Evolutionary conservation across 2,113 vertebrate genomes (phyloP).

Genomic region (Aegithalos caudatus): DNA sequence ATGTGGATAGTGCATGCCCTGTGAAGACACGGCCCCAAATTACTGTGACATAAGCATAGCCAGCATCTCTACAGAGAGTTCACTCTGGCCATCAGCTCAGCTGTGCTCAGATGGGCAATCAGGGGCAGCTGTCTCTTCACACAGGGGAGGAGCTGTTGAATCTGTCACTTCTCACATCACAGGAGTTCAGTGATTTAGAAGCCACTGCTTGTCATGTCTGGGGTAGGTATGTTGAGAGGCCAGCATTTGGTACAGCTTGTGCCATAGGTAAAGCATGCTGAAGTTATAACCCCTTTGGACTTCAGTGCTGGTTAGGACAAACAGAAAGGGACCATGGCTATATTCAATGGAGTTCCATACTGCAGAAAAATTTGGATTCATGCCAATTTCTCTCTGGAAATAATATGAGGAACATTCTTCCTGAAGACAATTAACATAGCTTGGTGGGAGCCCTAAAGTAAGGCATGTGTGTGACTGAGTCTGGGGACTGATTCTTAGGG

Average conservation of each 20-base stretch:
- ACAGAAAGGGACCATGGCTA: neutral
- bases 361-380: neutral
- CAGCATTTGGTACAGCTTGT: neutral
- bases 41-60: neutral
- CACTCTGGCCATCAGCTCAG: neutral
- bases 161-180: neutral
- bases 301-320: neutral
- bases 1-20: neutral
- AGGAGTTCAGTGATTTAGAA: neutral
- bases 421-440: neutral
- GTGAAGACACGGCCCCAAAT: neutral
- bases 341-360: neutral
- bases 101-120: neutral
- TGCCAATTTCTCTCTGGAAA: neutral
- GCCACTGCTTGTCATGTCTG: neutral
- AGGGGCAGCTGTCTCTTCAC: neutral
- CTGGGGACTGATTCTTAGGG: neutral
- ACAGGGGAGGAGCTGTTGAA: neutral
- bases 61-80: neutral
- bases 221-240: neutral
- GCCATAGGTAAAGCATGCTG: accelerated
- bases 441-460: neutral
- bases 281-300: neutral
- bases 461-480: neutral
- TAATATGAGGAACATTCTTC: neutral